These are phyloP conservation scores for Nasonia oneida DNA, from an alignment of 2,888 invertebrate species.

Conservation along the genomic window DNA sequence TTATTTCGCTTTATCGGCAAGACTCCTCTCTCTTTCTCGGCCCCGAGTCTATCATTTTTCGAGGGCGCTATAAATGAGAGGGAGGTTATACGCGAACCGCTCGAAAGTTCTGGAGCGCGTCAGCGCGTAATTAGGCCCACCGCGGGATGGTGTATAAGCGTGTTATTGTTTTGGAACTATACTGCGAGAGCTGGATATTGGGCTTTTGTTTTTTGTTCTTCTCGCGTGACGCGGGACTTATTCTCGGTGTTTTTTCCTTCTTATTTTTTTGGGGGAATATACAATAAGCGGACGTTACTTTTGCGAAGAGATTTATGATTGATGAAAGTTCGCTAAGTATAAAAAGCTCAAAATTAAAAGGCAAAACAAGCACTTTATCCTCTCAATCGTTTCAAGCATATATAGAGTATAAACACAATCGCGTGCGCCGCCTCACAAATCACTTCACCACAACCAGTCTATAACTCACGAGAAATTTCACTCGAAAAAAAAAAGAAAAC, in stretches of 20 bases:
- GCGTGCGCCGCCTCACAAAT: not conserved
- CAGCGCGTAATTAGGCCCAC: slow-evolving; percentile 19
- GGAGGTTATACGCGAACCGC: not conserved
- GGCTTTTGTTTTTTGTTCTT: not conserved
- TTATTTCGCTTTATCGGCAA: slow-evolving; percentile 19
- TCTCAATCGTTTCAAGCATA: no score
- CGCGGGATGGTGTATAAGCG: not conserved
- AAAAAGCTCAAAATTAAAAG: no score
- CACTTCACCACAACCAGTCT: not conserved
- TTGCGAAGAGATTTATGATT: no score
- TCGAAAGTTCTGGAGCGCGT: slow-evolving; percentile 5
- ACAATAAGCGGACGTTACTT: no score
- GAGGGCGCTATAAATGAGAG: slow-evolving; percentile 1
- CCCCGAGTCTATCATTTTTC: not conserved
- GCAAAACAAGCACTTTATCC: no score
- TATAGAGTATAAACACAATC: no score
- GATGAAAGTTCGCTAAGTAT: no score
- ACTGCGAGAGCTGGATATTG: not conserved
- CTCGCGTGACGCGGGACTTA: not conserved
- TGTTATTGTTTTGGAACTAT: slow-evolving; percentile 29
- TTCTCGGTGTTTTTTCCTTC: not conserved
- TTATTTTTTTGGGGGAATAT: not conserved
- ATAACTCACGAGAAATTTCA: no score
- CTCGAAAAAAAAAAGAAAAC: not conserved
- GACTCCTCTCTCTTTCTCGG: not conserved